Evolutionary conservation across 1,140 invertebrate genomes (phyloP).

Genomic region (Papilio aristodemus): DNA sequence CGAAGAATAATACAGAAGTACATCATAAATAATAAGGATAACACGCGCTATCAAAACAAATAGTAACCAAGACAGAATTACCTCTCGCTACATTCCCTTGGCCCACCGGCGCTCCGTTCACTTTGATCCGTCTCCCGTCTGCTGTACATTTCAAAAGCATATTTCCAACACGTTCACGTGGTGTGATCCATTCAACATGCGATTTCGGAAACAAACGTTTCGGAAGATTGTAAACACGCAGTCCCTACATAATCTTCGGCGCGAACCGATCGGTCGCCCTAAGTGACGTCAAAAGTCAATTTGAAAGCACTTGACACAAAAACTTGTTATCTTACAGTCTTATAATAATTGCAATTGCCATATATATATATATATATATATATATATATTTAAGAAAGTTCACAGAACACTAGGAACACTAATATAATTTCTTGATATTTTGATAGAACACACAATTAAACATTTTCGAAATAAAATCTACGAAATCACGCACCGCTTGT

Average conservation of each 20-base stretch:
- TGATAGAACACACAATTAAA: conserved; percentile 25
- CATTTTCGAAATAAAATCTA: conserved; percentile 18
- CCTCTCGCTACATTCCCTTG: conserved; percentile 75
- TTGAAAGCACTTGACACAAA: conserved; percentile 73
- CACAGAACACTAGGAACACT: conserved; percentile 53
- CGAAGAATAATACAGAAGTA: background rate
- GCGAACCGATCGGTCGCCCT: conserved; percentile 64
- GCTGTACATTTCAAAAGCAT: conserved; percentile 78
- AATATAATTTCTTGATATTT: conserved; percentile 32
- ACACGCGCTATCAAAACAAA: conserved; percentile 8
- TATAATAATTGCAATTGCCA: conserved; percentile 48
- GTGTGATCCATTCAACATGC: conserved; percentile 60
- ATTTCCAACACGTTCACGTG: conserved; percentile 62
- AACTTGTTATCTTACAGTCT: conserved; percentile 61
- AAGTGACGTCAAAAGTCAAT: conserved; percentile 75
- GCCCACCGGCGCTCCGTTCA: conserved; percentile 64
- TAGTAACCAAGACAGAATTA: conserved; percentile 13
- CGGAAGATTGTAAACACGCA: conserved; percentile 58
- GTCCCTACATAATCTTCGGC: conserved; percentile 64
- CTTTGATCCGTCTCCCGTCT: conserved; percentile 76
- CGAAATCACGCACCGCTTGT: conserved; percentile 2
- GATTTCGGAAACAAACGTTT: conserved; percentile 51
- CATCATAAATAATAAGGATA: background rate
- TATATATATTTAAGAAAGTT: too few relatives aligned
- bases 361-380: too few relatives aligned